Evolutionary conservation across 2,797 vertebrate genomes (phyloP), one percentile per base, ranked within the genome.

Genomic region (Amblyraja radiata): DNA sequence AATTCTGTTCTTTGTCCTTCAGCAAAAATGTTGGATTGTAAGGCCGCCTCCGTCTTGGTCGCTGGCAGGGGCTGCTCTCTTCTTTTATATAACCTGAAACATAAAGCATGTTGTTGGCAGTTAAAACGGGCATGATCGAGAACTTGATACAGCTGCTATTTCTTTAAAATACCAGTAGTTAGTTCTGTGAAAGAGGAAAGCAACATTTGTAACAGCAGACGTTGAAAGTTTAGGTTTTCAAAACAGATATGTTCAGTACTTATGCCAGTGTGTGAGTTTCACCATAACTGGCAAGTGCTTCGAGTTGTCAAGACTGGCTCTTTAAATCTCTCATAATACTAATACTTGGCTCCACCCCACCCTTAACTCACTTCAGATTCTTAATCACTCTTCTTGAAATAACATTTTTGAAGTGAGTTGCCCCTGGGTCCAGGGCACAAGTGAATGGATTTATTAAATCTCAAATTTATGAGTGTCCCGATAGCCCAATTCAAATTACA

Each of bases 51-150:
- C 98, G 97, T 94, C 98, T 97, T 90, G 96, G 96, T 74, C 98
- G 98, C 0, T 94, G 95, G 93, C 97, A 97, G 76, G 98, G 97
- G 93, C 95, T 96, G 86, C 96, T 94, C 78, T 99, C 98, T 94
- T 99, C 98, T 93, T 96, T 98, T 94, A 99, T 97, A 93, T 99
- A 99, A 90, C 99, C 98, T 99, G 94, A 93, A 94, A 95, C 93
- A 91, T 81, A 94, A 88, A 39, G 6, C 58, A 46, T 86, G 81
- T 18, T 18, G 71, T n/a, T 25, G 32, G 68, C 54, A 71, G 32
- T 83, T 36, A 28, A 76, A 36, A 54, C 21, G 93, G 9, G 14
- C 32, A 39, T 25, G 46, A 23, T 92, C 36, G 14, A 23, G 18
- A 28, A 2, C 32, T 14, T 39, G n/a, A 71, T 8, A 58, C 1